A percentile compares a stretch with the other conserved stretches of the same genome.
These are phyloP conservation scores for Dicranocentrus wangi DNA, from an alignment of 2,888 invertebrate genomes.

Conservation along the genomic window DNA sequence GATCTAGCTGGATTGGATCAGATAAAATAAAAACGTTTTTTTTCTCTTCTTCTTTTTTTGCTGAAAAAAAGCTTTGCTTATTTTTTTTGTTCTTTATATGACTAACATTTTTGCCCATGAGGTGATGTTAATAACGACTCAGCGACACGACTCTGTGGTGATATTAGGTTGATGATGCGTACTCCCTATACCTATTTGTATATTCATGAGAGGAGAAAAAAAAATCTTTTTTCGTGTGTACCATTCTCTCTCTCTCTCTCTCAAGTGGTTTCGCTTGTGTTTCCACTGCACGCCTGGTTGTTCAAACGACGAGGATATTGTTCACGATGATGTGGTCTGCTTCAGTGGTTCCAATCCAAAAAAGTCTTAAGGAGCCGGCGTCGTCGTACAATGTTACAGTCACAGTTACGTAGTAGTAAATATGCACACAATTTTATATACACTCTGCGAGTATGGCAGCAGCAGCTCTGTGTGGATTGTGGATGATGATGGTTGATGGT, in stretches of 20 bases:
- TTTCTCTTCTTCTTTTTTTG: too few relatives aligned
- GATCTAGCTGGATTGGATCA: too few relatives aligned
- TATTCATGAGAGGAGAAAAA: constrained; percentile 55
- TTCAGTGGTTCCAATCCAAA: constrained; percentile 56
- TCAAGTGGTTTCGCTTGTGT: background rate
- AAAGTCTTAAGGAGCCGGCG: constrained; percentile 41
- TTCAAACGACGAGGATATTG: background rate
- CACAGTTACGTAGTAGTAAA: too few relatives aligned
- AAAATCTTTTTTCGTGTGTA: too few relatives aligned
- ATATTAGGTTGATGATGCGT: constrained; percentile 66
- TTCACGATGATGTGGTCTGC: constrained; percentile 53
- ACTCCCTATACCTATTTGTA: constrained; percentile 48
- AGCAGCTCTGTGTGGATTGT: too few relatives aligned
- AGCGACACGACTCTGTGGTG: too few relatives aligned
- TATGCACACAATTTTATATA: too few relatives aligned
- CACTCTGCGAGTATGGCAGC: background rate
- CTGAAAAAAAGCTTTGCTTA: too few relatives aligned
- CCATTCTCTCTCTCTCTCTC: background rate
- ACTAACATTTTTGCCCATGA: background rate
- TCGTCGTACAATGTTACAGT: too few relatives aligned
- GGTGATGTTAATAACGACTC: constrained; percentile 40
- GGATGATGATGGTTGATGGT: too few relatives aligned
- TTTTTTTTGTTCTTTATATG: too few relatives aligned
- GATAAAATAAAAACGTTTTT: too few relatives aligned
- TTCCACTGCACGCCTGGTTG: background rate